Conservation (phyloP, 1,140 invertebrate genomes). For the Saccostrea glomerata region DNA sequence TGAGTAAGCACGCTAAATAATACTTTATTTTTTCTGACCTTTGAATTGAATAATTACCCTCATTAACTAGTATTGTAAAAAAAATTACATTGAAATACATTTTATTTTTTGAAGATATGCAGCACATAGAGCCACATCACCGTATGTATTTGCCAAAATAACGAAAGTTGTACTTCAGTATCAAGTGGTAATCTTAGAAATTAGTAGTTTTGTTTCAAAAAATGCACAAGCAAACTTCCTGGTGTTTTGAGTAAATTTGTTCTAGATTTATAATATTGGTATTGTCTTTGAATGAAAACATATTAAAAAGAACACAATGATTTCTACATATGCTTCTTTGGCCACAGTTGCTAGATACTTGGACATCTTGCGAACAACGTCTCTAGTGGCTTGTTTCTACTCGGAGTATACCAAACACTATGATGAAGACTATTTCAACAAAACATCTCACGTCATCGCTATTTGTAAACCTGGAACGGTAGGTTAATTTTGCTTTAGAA, state of each 20-base stretch:
- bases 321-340: not conserved
- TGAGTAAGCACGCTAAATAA: not conserved
- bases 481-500: not conserved
- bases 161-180: no score
- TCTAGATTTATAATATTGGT: no score
- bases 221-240: no score
- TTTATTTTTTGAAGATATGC: not conserved
- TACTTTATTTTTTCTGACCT: not conserved
- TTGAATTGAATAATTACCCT: not conserved
- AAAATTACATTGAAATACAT: not conserved
- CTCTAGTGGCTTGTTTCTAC: constrained; percentile 1
- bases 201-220: no score
- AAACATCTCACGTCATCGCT: constrained; percentile 2
- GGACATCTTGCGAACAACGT: not conserved
- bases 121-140: not conserved
- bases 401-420: not conserved
- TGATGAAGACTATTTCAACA: not conserved
- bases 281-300: no score
- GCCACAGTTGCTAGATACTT: not conserved
- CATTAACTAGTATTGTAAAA: not conserved
- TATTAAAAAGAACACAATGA: no score
- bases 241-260: no score
- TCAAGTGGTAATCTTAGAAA: no score
- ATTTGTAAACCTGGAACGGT: constrained; percentile 24
- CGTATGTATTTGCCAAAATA: not conserved